phyloP scores from a whole-genome alignment of 2,888 invertebrate species.

The Eurytoma adleriae region DNA sequence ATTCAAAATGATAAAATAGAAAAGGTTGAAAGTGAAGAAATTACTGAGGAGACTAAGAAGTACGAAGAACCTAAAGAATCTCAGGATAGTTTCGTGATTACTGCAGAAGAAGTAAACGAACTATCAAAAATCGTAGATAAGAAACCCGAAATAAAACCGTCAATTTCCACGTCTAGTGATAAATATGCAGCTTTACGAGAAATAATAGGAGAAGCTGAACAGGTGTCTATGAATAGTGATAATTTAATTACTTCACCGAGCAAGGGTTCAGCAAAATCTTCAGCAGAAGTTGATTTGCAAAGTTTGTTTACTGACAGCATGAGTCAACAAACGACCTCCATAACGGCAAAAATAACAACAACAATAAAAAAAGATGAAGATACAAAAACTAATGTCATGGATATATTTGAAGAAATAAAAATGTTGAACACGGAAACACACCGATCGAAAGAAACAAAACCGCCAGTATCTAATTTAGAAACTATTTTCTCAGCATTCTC shows the following conservation, averaged over 20 bases:
- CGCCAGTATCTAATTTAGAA: slow-evolving; percentile 66
- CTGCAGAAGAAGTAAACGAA: slow-evolving; percentile 57
- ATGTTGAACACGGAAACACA: slow-evolving; percentile 68
- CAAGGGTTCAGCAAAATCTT: slow-evolving; percentile 57
- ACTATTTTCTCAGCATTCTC: slow-evolving; percentile 70
- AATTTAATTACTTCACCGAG: slow-evolving; percentile 51
- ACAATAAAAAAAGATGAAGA: slow-evolving; percentile 62
- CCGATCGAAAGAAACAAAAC: slow-evolving; percentile 53
- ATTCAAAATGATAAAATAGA: slow-evolving; percentile 45
- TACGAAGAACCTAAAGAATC: slow-evolving; percentile 58
- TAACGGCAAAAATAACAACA: slow-evolving; percentile 60
- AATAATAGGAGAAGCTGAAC: slow-evolving; percentile 78
- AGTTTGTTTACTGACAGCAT: slow-evolving; percentile 69
- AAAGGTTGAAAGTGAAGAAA: slow-evolving; percentile 59
- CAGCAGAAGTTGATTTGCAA: slow-evolving; percentile 69
- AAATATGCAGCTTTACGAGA: slow-evolving; percentile 90
- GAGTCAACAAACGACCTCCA: slow-evolving; percentile 56
- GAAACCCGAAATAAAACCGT: slow-evolving; percentile 76
- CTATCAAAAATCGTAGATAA: slow-evolving; percentile 61
- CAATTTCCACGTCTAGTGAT: slow-evolving; percentile 80
- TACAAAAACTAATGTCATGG: slow-evolving; percentile 65
- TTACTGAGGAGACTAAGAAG: slow-evolving; percentile 54
- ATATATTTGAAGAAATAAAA: slow-evolving; percentile 73
- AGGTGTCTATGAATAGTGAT: slow-evolving; percentile 52
- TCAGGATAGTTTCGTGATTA: slow-evolving; percentile 57